These are phyloP conservation scores for Sebastes trivittatus DNA, from an alignment of 2,797 vertebrate species.

Conservation along the genomic window DNA sequence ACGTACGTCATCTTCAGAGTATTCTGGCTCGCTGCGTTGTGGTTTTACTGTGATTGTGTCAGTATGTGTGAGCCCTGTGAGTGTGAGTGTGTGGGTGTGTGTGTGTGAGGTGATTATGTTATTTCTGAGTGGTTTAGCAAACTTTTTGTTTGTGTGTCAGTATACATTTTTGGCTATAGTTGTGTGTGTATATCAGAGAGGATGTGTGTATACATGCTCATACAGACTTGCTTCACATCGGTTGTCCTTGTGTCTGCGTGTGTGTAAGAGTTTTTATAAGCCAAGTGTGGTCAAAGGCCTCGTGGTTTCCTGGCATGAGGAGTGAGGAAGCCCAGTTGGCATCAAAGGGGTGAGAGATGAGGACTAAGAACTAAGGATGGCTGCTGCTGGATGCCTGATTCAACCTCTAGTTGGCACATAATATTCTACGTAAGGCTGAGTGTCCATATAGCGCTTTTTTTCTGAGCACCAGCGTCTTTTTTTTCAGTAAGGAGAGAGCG, in stretches of 20 bases:
- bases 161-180: not conserved
- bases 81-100: not conserved
- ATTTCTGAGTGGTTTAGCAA: not conserved
- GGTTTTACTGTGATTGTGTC: constrained; percentile 24
- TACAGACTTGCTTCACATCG: too few species aligned
- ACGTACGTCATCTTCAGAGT: constrained; percentile 37
- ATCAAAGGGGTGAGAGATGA: not conserved
- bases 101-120: not conserved
- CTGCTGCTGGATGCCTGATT: not conserved
- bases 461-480: not conserved
- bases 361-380: not conserved
- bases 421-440: not conserved
- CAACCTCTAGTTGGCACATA: not conserved
- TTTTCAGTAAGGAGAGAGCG: not conserved
- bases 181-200: not conserved
- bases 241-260: not conserved
- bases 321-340: constrained; percentile 22
- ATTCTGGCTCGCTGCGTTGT: constrained; percentile 33
- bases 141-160: not conserved
- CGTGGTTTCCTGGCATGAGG: not conserved
- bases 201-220: not conserved
- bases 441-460: not conserved
- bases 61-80: constrained; percentile 14
- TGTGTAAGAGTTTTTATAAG: not conserved
- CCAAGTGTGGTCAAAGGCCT: not conserved